These are phyloP conservation scores for Phoenicopterus ruber DNA, from an alignment of 2,113 vertebrate genomes.

Conservation along the genomic window DNA sequence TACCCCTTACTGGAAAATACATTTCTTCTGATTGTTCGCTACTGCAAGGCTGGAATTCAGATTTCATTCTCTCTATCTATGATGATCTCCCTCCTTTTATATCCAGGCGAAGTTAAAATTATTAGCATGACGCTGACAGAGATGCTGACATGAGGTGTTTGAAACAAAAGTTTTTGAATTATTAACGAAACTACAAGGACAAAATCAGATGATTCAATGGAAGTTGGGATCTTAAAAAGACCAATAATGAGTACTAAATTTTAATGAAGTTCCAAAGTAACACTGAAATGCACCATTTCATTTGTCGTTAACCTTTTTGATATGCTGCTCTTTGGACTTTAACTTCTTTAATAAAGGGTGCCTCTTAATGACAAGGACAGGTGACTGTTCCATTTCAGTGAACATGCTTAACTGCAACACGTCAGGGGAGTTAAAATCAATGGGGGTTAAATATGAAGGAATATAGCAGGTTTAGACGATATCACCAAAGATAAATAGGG, in stretches of 20 bases:
- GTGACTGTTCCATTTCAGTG: conserved; percentile 32
- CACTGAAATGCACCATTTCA: conserved; percentile 63
- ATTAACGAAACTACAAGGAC: conserved; percentile 64
- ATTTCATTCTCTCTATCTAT: neutral
- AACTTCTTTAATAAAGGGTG: conserved; percentile 29
- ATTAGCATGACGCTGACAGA: conserved; percentile 54
- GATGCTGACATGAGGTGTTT: conserved; percentile 36
- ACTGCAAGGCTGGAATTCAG: neutral
- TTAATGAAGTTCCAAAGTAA: conserved; percentile 67
- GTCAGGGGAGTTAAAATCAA: neutral
- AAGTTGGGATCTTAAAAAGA: conserved; percentile 38
- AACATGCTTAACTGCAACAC: neutral
- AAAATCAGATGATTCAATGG: conserved; percentile 51
- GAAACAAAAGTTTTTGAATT: conserved; percentile 69
- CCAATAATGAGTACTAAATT: conserved; percentile 65
- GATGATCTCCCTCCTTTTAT: neutral
- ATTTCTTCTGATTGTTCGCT: neutral
- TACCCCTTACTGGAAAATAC: neutral
- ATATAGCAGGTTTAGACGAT: neutral
- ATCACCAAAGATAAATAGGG: neutral
- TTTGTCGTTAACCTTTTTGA: conserved; percentile 70
- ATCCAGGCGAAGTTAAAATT: neutral
- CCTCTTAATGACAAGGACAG: conserved; percentile 46
- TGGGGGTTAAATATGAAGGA: neutral
- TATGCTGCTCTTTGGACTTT: conserved; percentile 47